Evolutionary conservation across 1,140 invertebrate species (phyloP).

Genomic region (Chrysomallon squamiferum): DNA sequence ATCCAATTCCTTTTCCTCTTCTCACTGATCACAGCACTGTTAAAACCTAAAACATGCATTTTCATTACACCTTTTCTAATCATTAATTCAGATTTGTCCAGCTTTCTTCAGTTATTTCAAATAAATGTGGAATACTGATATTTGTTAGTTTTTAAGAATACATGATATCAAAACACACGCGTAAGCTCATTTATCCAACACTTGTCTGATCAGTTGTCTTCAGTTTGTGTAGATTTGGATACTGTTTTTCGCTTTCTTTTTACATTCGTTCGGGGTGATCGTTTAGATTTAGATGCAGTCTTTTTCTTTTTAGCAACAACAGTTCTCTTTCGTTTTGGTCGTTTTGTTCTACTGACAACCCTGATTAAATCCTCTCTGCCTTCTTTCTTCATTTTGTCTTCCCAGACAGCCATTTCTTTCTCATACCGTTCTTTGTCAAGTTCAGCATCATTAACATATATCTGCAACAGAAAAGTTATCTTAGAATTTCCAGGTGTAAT

Average conservation of each 20-base stretch:
- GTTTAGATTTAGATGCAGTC: conserved; percentile 1
- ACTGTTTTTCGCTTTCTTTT: neutral
- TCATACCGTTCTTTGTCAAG: conserved; percentile 13
- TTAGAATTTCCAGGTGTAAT: too few relatives aligned
- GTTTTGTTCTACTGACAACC: neutral
- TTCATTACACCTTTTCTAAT: too few relatives aligned
- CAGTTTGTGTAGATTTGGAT: conserved; percentile 4
- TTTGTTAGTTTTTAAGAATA: too few relatives aligned
- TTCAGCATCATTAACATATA: conserved; percentile 14
- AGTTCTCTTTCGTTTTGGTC: neutral
- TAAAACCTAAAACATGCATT: too few relatives aligned
- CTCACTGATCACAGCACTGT: too few relatives aligned
- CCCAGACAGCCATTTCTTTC: conserved; percentile 16
- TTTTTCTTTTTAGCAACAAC: conserved; percentile 7
- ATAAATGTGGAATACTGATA: too few relatives aligned
- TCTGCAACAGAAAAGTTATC: conserved; percentile 14
- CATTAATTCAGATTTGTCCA: too few relatives aligned
- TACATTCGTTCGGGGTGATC: neutral
- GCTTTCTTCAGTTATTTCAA: too few relatives aligned
- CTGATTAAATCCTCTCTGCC: conserved; percentile 17
- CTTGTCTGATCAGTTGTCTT: too few relatives aligned
- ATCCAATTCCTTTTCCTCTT: too few relatives aligned
- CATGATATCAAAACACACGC: too few relatives aligned
- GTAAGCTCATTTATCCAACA: too few relatives aligned
- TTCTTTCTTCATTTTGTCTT: conserved; percentile 16